Percentiles rank a stretch among this genome's conserved stretches.
Evolutionary conservation across 1,140 invertebrate species (phyloP).

Genomic region (Homalodisca vitripennis): DNA sequence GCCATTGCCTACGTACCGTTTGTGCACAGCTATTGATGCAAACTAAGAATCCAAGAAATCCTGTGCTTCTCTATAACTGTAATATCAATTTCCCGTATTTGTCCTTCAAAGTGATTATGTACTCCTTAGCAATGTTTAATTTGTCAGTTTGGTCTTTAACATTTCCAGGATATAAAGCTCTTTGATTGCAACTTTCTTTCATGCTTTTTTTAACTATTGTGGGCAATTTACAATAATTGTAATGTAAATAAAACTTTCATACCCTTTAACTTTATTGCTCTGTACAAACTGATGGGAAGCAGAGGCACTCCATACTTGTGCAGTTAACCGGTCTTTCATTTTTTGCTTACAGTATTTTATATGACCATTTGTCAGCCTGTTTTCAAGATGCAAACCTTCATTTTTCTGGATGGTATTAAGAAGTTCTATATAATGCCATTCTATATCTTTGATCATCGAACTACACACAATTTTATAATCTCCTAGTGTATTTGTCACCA

Average conservation of each 20-base stretch:
- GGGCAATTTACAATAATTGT: background rate
- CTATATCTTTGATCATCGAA: background rate
- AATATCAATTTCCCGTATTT: background rate
- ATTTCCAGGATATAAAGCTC: background rate
- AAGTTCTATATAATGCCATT: too few relatives aligned
- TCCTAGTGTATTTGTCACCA: background rate
- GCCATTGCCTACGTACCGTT: background rate
- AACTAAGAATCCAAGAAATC: too few relatives aligned
- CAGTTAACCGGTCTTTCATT: background rate
- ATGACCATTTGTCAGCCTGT: background rate
- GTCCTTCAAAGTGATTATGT: too few relatives aligned
- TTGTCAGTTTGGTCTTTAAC: background rate
- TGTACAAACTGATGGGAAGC: background rate
- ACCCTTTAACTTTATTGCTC: background rate
- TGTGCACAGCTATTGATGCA: background rate
- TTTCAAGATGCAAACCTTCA: background rate
- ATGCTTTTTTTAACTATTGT: background rate
- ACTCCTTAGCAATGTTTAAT: background rate
- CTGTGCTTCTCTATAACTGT: background rate
- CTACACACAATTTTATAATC: background rate
- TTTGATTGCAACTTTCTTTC: background rate
- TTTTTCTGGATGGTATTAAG: too few relatives aligned
- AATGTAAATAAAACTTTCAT: background rate
- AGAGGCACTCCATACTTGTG: background rate
- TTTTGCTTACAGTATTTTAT: background rate